Evolutionary conservation across 2,113 vertebrate species (phyloP).

Genomic region (Harpagus bidentatus): DNA sequence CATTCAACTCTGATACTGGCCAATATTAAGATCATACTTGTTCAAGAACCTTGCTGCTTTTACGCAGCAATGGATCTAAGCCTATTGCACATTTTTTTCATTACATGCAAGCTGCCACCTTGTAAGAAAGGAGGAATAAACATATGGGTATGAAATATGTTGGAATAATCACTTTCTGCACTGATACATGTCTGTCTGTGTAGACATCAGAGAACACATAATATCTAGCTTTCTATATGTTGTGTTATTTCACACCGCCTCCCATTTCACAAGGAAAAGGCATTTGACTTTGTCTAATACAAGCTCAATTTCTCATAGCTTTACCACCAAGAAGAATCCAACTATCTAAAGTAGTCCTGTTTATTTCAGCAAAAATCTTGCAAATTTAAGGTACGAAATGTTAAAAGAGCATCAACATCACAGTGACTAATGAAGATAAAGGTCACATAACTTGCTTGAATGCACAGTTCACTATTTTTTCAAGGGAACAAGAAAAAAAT

Average conservation of each 20-base stretch:
- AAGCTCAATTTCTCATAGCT: neutral
- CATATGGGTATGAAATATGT: slow-evolving; percentile 65
- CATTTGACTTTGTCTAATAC: slow-evolving; percentile 57
- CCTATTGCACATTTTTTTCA: slow-evolving; percentile 19
- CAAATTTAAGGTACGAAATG: neutral
- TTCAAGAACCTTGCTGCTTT: slow-evolving; percentile 1
- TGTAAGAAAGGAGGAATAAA: slow-evolving; percentile 54
- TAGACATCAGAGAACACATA: slow-evolving; percentile 61
- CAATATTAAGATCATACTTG: neutral
- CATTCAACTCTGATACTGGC: neutral
- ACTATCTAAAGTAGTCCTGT: neutral
- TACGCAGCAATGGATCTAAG: neutral
- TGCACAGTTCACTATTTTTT: neutral
- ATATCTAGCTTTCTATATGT: slow-evolving; percentile 39
- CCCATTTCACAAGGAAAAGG: slow-evolving; percentile 38
- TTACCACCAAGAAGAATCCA: slow-evolving; percentile 5
- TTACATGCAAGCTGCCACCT: slow-evolving; percentile 55
- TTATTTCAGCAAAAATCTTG: neutral
- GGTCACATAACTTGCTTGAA: neutral
- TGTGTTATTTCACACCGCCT: slow-evolving; percentile 61
- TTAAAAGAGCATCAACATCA: neutral
- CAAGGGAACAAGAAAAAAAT: neutral
- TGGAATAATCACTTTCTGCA: slow-evolving; percentile 61
- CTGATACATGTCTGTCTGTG: slow-evolving; percentile 48
- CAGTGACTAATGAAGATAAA: neutral